Evolutionary conservation across 2,888 invertebrate genomes (phyloP).

Genomic region (Xiphydria camelus): DNA sequence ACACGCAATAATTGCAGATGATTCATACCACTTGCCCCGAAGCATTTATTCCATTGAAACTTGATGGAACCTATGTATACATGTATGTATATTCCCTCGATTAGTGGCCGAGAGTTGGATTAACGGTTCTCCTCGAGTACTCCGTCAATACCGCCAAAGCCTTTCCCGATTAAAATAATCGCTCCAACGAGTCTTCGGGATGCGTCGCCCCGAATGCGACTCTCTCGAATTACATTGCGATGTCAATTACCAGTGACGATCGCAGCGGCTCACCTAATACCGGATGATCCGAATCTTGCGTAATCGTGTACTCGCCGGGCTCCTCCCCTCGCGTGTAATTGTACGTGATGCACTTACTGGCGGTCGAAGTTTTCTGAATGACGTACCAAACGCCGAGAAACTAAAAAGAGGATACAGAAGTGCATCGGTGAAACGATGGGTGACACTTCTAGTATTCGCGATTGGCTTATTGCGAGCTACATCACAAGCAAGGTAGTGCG

Average conservation of each 20-base stretch:
- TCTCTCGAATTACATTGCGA: too few species aligned
- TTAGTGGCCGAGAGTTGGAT: too few species aligned
- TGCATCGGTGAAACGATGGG: neutral
- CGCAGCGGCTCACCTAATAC: slow-evolving; percentile 40
- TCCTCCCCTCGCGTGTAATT: slow-evolving; percentile 74
- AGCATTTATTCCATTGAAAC: slow-evolving; percentile 43
- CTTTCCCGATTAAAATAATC: too few species aligned
- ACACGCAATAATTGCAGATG: slow-evolving; percentile 42
- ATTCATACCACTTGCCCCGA: slow-evolving; percentile 43
- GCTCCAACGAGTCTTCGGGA: too few species aligned
- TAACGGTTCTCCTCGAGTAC: too few species aligned
- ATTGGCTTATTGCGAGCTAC: too few species aligned
- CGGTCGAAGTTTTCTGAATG: slow-evolving; percentile 81
- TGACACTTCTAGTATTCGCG: too few species aligned
- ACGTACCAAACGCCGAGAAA: slow-evolving; percentile 81
- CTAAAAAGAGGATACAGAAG: slow-evolving; percentile 57
- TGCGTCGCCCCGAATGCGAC: too few species aligned
- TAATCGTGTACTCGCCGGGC: slow-evolving; percentile 70
- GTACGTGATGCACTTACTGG: slow-evolving; percentile 77
- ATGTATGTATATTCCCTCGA: too few species aligned
- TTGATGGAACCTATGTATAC: neutral
- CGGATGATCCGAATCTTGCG: slow-evolving; percentile 73
- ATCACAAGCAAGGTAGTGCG: too few species aligned
- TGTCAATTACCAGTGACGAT: too few species aligned
- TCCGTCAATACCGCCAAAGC: too few species aligned